Percentiles rank a stretch among this genome's conserved stretches.
These are phyloP conservation scores for Odontomyia ornata DNA, from an alignment of 2,888 invertebrate genomes.

Conservation along the genomic window DNA sequence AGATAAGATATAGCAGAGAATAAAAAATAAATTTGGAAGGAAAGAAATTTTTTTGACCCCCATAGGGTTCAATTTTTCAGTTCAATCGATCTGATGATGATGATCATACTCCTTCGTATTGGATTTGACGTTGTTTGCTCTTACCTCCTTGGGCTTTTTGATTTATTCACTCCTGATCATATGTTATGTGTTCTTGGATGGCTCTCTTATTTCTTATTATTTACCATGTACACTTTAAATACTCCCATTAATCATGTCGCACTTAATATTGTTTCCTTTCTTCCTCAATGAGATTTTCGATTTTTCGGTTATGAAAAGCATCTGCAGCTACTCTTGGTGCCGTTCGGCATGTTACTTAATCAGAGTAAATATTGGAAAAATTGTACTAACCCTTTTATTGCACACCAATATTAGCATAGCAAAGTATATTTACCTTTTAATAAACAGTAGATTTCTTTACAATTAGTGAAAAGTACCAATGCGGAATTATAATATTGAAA, in stretches of 20 bases:
- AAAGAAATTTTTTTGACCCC: slow-evolving; percentile 46
- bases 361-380: no score
- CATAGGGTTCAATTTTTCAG: slow-evolving; percentile 50
- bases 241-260: slow-evolving; percentile 37
- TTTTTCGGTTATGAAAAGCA: neutral
- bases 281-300: slow-evolving; percentile 5
- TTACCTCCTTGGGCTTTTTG: slow-evolving; percentile 43
- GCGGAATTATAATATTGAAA: no score
- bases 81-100: slow-evolving; percentile 46
- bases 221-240: slow-evolving; percentile 42
- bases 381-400: no score
- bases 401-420: no score
- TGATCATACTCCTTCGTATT: slow-evolving; percentile 44
- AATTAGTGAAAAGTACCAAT: no score
- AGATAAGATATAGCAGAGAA: neutral
- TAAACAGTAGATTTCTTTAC: no score
- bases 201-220: neutral
- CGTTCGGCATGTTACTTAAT: no score
- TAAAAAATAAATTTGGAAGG: slow-evolving; percentile 17
- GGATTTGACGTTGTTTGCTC: slow-evolving; percentile 46
- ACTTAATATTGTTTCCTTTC: slow-evolving; percentile 29
- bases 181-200: slow-evolving; percentile 23
- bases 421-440: no score
- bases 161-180: slow-evolving; percentile 34
- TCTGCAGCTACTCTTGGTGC: no score